Evolutionary conservation across 2,113 vertebrate species (phyloP), one percentile per base, ranked within the genome.

Genomic region (Labeo catla): DNA sequence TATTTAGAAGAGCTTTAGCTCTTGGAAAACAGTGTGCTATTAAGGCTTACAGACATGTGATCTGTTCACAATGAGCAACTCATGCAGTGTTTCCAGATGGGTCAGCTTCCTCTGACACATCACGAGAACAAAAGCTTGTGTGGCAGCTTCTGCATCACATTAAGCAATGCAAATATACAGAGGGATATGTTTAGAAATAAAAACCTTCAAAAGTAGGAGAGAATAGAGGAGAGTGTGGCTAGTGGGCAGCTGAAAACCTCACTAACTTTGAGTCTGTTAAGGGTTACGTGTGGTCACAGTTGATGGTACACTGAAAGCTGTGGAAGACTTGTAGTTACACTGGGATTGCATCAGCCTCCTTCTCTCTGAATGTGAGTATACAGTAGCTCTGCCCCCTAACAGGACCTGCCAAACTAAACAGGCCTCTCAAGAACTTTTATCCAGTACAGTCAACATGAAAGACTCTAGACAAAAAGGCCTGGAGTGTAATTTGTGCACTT

Each of bases 341-440:
- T 21, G 70, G 34, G 84, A 86, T 88, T 88, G 87, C 87, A 88
- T 88, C 87, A 88, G 87, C 66, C 66, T 49, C 57, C 61, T 68
- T 66, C 66, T 50, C 83, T 72, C 73, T 83, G 76, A 36, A 34
- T 83, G 47, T 2, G 66, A 63, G 16, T 36, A 36, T 73, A 74
- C 70, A 52, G 43, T 43, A 63, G 65, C 54, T 65, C 76, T 50
- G 52, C 66, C 83, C 59, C 57, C 70, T 68, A 28, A 81, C 66
- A 74, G 16, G 57, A 63, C 65, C 79, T 34, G 79, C 61, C 84
- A 76, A 59, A 70, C 43, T 76, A 76, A 72, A 81, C 79, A 77
- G 70, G 45, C 57, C 54, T 66, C 45, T 70, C 63, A 63, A 23
- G 68, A 65, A 39, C 23, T 19, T 47, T 21, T 61, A 81, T 50